Conservation (phyloP, 2,888 invertebrate species). For the Tanytarsus gracilentus region DNA sequence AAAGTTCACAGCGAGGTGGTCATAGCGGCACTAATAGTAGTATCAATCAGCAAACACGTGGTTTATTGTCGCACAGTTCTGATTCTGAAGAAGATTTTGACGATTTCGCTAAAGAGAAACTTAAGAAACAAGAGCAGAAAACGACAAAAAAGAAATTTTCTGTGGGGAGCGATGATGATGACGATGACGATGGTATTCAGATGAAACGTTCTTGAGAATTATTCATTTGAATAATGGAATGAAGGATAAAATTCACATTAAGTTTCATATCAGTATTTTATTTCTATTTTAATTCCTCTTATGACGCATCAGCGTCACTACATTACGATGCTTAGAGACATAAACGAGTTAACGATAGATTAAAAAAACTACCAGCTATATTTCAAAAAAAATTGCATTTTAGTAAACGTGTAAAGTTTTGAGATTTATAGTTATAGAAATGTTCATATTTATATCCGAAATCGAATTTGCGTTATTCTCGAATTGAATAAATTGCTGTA, state of each 20-base stretch:
- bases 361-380: no score
- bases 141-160: not conserved
- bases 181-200: not conserved
- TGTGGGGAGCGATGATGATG: constrained; percentile 3
- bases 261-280: not conserved
- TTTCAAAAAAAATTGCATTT: no score
- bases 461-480: no score
- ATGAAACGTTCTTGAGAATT: constrained; percentile 14
- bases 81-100: not conserved
- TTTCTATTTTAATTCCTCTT: no score
- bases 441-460: no score
- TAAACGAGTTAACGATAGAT: no score
- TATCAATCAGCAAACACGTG: constrained; percentile 2
- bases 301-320: not conserved
- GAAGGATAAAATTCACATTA: not conserved
- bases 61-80: not conserved
- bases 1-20: not conserved
- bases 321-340: no score
- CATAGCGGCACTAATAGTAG: not conserved
- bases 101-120: not conserved
- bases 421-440: no score
- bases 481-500: no score
- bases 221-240: not conserved
- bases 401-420: no score
- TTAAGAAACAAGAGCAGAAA: constrained; percentile 3